Evolutionary conservation across 2,888 invertebrate genomes (phyloP), one percentile per base, ranked within the genome.

Genomic region (Cephus pulcher): DNA sequence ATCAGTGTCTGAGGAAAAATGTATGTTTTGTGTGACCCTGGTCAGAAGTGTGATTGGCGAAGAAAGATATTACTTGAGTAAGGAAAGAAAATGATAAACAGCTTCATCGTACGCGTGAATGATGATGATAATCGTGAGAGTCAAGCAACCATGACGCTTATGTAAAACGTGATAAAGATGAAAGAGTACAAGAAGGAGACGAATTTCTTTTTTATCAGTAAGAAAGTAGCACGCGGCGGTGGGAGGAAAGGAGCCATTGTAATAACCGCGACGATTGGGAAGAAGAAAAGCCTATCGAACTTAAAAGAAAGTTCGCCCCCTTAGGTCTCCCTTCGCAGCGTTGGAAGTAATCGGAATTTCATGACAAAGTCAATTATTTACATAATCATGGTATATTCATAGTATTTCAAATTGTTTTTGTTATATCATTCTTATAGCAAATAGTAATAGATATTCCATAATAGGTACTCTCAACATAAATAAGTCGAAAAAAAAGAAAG

Each of bases 381-480:
- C 85, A 85, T 79, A 80, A 84, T 80, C 80, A 79, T 83, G 79
- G 80, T 82, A 83, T 83, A 84, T 82, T 82, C 82, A 76, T 81
- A 82, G 79, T 82, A 79, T 79, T 82, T 83, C 82, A 82, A 78
- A 84, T 79, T 79, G 78, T 23, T 56, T 56, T 23, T 56, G 9
- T 78, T 79, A 78, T 79, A 78, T 80, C 75, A 79, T 80, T 79
- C 76, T 76, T 78, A 78, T 82, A 82, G 73, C 78, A 79, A 83
- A 82, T 81, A 76, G 77, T 78, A 79, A 82, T 78, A 78, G 80
- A 81, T 83, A 82, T 80, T 83, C 71, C 75, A 81, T 56, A 83
- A 85, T 86, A 84, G 83, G 84, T 87, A 85, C 82, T 86, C 81
- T 83, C 84, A 85, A 83, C 85, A 84, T 83, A 84, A 85, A 86